These are phyloP conservation scores for Ammospiza caudacuta DNA, from an alignment of 2,113 vertebrate genomes.

Conservation along the genomic window DNA sequence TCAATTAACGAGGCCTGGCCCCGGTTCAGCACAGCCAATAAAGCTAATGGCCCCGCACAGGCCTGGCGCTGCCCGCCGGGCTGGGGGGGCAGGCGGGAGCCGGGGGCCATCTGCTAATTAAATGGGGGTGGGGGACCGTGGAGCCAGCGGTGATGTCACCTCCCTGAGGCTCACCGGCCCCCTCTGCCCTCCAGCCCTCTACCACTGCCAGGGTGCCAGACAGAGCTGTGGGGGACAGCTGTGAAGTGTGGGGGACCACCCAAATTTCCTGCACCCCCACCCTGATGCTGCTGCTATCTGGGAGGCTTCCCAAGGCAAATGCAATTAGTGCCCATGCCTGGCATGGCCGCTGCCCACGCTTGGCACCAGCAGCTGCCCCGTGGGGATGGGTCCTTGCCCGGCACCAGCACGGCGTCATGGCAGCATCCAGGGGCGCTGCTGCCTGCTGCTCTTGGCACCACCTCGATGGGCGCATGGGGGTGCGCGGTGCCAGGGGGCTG, in stretches of 20 bases:
- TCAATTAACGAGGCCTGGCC: slow-evolving; percentile 61
- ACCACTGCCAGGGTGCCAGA: background rate
- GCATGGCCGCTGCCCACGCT: background rate
- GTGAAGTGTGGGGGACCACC: background rate
- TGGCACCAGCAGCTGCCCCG: background rate
- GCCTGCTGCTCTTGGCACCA: background rate
- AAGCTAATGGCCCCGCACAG: slow-evolving; percentile 61
- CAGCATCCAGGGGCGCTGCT: background rate
- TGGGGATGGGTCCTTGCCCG: background rate
- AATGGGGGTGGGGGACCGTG: slow-evolving; percentile 3
- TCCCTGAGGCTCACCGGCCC: background rate
- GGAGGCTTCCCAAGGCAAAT: background rate
- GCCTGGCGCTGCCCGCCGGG: background rate
- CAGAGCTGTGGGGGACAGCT: background rate
- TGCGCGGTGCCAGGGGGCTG: background rate
- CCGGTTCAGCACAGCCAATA: slow-evolving; percentile 34
- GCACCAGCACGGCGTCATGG: background rate
- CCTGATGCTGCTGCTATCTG: background rate
- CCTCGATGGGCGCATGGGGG: accelerated
- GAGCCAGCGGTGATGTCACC: slow-evolving; percentile 11
- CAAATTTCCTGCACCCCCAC: background rate
- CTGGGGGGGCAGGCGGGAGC: background rate
- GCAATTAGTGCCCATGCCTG: slow-evolving; percentile 10
- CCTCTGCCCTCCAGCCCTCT: background rate
- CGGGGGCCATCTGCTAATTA: slow-evolving; percentile 58